phyloP scores from a whole-genome alignment of 92 coral and sea anemone species.

The Epizoanthus stellaris region DNA sequence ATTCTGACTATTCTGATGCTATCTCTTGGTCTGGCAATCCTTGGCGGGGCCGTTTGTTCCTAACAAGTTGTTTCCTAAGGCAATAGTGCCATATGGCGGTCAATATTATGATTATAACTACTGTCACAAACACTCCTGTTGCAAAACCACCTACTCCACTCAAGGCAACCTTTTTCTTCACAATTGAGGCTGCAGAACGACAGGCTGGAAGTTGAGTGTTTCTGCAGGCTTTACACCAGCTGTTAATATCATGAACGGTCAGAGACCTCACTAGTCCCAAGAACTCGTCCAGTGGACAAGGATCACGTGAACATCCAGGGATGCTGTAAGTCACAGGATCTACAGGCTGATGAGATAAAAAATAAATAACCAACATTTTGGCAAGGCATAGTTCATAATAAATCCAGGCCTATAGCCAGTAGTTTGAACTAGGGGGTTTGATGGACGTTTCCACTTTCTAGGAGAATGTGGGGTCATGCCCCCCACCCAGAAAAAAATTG shows the following conservation, averaged over 20 bases:
- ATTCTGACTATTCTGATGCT: too few species aligned
- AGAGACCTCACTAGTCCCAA: constrained; percentile 42
- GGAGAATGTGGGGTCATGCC: too few species aligned
- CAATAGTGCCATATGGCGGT: constrained; percentile 65
- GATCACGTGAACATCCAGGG: constrained; percentile 57
- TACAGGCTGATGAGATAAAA: not conserved
- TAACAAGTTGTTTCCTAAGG: constrained; percentile 52
- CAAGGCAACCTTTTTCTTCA: constrained; percentile 35
- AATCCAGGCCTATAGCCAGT: too few species aligned
- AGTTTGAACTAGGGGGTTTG: too few species aligned
- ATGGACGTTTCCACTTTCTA: too few species aligned
- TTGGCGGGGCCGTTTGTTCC: constrained; percentile 36
- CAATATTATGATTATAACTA: constrained; percentile 35
- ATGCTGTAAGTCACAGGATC: constrained; percentile 41
- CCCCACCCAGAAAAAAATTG: too few species aligned
- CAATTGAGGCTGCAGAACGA: constrained; percentile 35
- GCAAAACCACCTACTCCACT: constrained; percentile 76
- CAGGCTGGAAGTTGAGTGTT: constrained; percentile 54
- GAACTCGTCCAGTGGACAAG: constrained; percentile 57
- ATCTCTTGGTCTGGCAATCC: constrained; percentile 67
- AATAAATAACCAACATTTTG: not conserved
- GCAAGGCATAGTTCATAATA: too few species aligned
- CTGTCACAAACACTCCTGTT: constrained; percentile 66
- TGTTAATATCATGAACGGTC: constrained; percentile 51
- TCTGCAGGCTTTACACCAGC: constrained; percentile 71